A percentile compares a stretch with the other conserved stretches of the same genome.
These are phyloP conservation scores for Nomada lathburiana DNA, from an alignment of 2,888 invertebrate genomes.

Conservation along the genomic window DNA sequence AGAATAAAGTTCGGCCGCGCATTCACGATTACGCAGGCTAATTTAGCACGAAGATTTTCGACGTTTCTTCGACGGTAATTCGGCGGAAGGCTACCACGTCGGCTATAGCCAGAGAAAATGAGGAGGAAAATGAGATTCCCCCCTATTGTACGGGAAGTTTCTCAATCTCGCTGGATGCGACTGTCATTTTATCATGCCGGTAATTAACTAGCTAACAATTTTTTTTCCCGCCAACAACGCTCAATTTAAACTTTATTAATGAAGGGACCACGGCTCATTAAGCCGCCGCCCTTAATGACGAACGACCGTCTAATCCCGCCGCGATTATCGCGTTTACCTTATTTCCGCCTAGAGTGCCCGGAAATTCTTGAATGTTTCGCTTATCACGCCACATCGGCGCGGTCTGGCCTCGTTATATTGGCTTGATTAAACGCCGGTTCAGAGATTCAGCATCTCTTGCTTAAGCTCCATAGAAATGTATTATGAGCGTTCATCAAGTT, in stretches of 20 bases:
- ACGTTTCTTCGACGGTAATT: slow-evolving; percentile 21
- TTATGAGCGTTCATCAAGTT: background rate
- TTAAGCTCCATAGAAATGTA: background rate
- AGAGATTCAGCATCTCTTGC: too few relatives aligned
- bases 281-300: slow-evolving; percentile 32
- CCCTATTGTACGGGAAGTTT: slow-evolving; percentile 54
- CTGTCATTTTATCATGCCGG: slow-evolving; percentile 49
- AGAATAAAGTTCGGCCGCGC: background rate
- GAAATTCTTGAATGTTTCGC: background rate
- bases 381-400: background rate
- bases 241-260: slow-evolving; percentile 74
- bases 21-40: background rate
- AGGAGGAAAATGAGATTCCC: slow-evolving; percentile 53
- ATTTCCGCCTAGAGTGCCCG: background rate
- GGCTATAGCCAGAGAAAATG: slow-evolving; percentile 39
- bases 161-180: slow-evolving; percentile 57
- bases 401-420: background rate
- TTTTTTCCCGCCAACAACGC: slow-evolving; percentile 61
- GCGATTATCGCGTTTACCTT: slow-evolving; percentile 38
- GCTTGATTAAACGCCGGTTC: background rate
- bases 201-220: slow-evolving; percentile 65
- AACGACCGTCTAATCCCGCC: slow-evolving; percentile 31
- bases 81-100: slow-evolving; percentile 6
- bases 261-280: slow-evolving; percentile 58
- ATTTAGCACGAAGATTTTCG: slow-evolving; percentile 20